These are phyloP conservation scores for Troides helena DNA, from an alignment of 2,888 invertebrate species.

Conservation along the genomic window DNA sequence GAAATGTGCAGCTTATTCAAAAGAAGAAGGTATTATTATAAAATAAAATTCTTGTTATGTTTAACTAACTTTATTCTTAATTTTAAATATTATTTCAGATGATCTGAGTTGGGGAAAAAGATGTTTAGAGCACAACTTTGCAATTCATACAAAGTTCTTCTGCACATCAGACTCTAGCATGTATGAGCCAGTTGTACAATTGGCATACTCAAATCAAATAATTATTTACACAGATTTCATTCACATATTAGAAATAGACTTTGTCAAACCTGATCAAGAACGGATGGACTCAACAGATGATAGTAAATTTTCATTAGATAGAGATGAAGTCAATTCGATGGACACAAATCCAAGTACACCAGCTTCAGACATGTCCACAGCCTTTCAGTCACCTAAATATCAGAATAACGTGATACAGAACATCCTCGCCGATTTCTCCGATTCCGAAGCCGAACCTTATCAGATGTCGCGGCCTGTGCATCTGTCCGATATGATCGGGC, in stretches of 20 bases:
- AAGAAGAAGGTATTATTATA: constrained; percentile 64
- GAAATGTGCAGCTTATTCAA: constrained; percentile 79
- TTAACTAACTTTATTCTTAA: neutral
- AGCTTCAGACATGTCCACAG: constrained; percentile 63
- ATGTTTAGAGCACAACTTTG: constrained; percentile 93
- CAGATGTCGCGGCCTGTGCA: constrained; percentile 69
- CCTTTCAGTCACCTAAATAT: constrained; percentile 75
- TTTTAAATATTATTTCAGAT: constrained; percentile 47
- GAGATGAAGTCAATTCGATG: constrained; percentile 59
- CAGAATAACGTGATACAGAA: constrained; percentile 81
- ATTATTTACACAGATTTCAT: constrained; percentile 93
- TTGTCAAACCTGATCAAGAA: constrained; percentile 68
- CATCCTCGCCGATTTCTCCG: constrained; percentile 82
- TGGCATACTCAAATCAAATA: constrained; percentile 86
- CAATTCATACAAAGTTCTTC: constrained; percentile 95
- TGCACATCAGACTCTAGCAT: constrained; percentile 91
- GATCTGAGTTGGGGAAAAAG: constrained; percentile 83
- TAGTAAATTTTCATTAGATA: constrained; percentile 59
- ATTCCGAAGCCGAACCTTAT: constrained; percentile 79
- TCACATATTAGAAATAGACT: constrained; percentile 86
- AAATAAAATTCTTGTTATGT: neutral
- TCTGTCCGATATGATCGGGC: constrained; percentile 70
- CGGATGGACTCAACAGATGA: constrained; percentile 55
- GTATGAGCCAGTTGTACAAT: constrained; percentile 85
- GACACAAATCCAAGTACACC: constrained; percentile 64